Conservation (phyloP, 2,113 vertebrate species). For the Syngnathus floridae region DNA sequence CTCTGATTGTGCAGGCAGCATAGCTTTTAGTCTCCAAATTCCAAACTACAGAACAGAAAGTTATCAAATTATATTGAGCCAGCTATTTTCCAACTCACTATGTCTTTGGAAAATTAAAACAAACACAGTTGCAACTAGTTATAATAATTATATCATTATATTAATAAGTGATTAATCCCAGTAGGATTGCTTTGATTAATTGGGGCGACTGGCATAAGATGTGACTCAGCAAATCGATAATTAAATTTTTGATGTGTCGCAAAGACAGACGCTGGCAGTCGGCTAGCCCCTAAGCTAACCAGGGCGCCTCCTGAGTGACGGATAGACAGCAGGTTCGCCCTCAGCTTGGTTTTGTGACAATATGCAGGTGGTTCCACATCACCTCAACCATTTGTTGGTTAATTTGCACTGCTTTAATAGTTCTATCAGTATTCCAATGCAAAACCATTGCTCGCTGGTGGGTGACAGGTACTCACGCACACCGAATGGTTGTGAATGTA, state of each 20-base stretch:
- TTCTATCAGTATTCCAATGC: constrained; percentile 61
- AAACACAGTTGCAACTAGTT: background rate
- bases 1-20: constrained; percentile 24
- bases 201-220: too few species aligned
- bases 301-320: background rate
- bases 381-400: background rate
- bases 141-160: too few species aligned
- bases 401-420: constrained; percentile 18
- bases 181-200: too few species aligned
- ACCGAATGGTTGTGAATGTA: constrained; percentile 69
- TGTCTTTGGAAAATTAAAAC: constrained; percentile 24
- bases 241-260: too few species aligned
- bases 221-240: too few species aligned
- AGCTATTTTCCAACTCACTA: constrained; percentile 9
- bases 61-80: background rate
- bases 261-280: too few species aligned
- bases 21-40: background rate
- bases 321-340: background rate
- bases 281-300: background rate
- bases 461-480: constrained; percentile 61
- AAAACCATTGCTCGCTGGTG: constrained; percentile 68
- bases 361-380: background rate
- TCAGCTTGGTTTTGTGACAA: background rate
- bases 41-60: constrained; percentile 25
- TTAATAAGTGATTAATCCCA: too few species aligned